A percentile compares a stretch with the other conserved stretches of the same genome.
Conservation (phyloP, 2,888 invertebrate genomes). For the Drosophila aldrichi region DNA sequence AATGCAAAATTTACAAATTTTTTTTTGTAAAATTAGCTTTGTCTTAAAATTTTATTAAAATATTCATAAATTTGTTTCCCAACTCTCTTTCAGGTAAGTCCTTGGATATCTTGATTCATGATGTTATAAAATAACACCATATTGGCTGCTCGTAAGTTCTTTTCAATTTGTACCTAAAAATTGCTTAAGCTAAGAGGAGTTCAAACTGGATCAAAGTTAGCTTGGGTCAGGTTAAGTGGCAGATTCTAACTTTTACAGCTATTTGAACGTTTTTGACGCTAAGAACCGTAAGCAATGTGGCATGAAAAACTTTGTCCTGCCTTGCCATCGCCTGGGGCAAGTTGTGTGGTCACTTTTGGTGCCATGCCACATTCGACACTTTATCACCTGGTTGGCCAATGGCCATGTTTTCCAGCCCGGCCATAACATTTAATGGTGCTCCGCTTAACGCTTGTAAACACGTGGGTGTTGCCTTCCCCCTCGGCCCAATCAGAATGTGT, state of each 20-base stretch:
- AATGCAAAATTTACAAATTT: background rate
- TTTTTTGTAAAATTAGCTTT: background rate
- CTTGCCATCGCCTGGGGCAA: constrained; percentile 3
- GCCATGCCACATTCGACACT: constrained; percentile 66
- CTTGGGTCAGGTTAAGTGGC: constrained; percentile 17
- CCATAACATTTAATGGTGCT: constrained; percentile 74
- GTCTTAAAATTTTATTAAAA: background rate
- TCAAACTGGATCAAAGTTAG: constrained; percentile 13
- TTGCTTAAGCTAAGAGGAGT: constrained; percentile 13
- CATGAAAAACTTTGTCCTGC: constrained; percentile 44
- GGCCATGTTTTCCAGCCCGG: constrained; percentile 53
- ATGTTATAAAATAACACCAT: constrained; percentile 5
- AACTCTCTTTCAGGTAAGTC: constrained; percentile 55
- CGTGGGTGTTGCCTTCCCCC: constrained; percentile 47
- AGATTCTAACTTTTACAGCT: constrained; percentile 31
- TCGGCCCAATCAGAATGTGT: constrained; percentile 47
- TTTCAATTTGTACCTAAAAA: constrained; percentile 23
- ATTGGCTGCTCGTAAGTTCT: constrained; percentile 53
- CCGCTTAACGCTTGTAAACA: constrained; percentile 79
- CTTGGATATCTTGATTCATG: background rate
- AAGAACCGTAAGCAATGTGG: constrained; percentile 36
- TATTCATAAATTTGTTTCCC: background rate
- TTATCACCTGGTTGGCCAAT: constrained; percentile 75
- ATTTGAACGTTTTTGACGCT: constrained; percentile 25
- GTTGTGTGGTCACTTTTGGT: constrained; percentile 40